Conservation (phyloP, 2,888 invertebrate species). For the Drosophila crucigera region DNA sequence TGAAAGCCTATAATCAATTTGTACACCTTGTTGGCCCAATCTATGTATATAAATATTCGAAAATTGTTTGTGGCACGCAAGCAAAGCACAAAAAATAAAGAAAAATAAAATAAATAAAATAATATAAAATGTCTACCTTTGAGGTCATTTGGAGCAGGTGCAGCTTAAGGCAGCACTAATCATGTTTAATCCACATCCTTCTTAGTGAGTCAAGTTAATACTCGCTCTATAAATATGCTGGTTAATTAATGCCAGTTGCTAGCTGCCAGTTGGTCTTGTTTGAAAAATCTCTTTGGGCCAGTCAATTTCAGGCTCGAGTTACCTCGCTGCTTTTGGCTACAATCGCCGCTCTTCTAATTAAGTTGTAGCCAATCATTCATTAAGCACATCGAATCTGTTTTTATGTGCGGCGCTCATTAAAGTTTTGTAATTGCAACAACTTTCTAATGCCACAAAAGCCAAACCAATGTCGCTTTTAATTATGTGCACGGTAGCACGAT, state of each 20-base stretch:
- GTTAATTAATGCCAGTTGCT: slow-evolving; percentile 35
- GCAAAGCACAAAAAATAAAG: neutral
- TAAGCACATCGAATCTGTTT: slow-evolving; percentile 54
- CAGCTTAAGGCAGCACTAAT: slow-evolving; percentile 29
- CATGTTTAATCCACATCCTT: slow-evolving; percentile 3
- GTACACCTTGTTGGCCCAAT: slow-evolving; percentile 25
- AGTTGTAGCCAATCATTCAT: slow-evolving; percentile 74
- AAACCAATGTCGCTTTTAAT: slow-evolving; percentile 76
- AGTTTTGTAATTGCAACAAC: slow-evolving; percentile 74
- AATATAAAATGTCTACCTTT: slow-evolving; percentile 28
- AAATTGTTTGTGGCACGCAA: slow-evolving; percentile 71
- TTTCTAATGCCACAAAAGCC: slow-evolving; percentile 71
- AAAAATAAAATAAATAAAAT: slow-evolving; percentile 2
- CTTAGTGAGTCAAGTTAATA: neutral
- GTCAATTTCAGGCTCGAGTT: slow-evolving; percentile 70
- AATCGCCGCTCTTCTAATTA: slow-evolving; percentile 65
- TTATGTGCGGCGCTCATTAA: slow-evolving; percentile 58
- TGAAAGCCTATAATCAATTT: slow-evolving; percentile 68
- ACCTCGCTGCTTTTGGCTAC: slow-evolving; percentile 30
- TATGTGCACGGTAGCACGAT: slow-evolving; percentile 59
- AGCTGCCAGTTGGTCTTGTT: slow-evolving; percentile 34
- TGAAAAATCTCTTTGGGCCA: slow-evolving; percentile 39
- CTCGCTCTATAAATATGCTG: neutral
- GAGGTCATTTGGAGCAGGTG: slow-evolving; percentile 65
- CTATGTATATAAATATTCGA: slow-evolving; percentile 51